Percentiles rank a stretch among this genome's conserved stretches.
These are phyloP conservation scores for Achroia grisella DNA, from an alignment of 1,140 invertebrate genomes.

Conservation along the genomic window DNA sequence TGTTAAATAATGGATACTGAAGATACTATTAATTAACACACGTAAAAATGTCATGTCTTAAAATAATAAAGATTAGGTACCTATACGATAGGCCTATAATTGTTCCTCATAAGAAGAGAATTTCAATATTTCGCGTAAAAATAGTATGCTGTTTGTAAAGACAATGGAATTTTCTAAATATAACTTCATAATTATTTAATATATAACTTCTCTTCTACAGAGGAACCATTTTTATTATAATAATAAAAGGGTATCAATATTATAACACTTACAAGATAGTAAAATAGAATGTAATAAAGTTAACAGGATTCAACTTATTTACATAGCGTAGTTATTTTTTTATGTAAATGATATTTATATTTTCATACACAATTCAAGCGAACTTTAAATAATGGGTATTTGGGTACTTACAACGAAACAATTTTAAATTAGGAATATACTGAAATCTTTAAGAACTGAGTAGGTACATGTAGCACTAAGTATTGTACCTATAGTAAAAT, in stretches of 20 bases:
- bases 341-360: slow-evolving; percentile 3
- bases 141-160: slow-evolving; percentile 1
- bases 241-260: slow-evolving; percentile 59
- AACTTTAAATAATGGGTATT: not conserved
- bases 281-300: slow-evolving; percentile 72
- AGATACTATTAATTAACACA: slow-evolving; percentile 3
- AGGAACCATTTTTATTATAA: slow-evolving; percentile 42
- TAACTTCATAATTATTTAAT: slow-evolving; percentile 17
- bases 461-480: too few species aligned
- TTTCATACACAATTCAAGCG: slow-evolving; percentile 3
- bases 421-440: not conserved
- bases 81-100: slow-evolving; percentile 48
- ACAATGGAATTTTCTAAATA: slow-evolving; percentile 7
- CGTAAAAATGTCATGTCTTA: slow-evolving; percentile 26
- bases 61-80: slow-evolving; percentile 29
- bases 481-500: slow-evolving; percentile 2
- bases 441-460: not conserved
- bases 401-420: not conserved
- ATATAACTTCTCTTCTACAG: slow-evolving; percentile 36
- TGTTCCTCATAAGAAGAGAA: slow-evolving; percentile 56
- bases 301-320: slow-evolving; percentile 71
- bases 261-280: slow-evolving; percentile 67
- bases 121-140: slow-evolving; percentile 4
- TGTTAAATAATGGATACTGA: slow-evolving; percentile 1
- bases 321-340: slow-evolving; percentile 45